Evolutionary conservation across 2,113 vertebrate species (phyloP).

Genomic region (Tragelaphus scriptus): DNA sequence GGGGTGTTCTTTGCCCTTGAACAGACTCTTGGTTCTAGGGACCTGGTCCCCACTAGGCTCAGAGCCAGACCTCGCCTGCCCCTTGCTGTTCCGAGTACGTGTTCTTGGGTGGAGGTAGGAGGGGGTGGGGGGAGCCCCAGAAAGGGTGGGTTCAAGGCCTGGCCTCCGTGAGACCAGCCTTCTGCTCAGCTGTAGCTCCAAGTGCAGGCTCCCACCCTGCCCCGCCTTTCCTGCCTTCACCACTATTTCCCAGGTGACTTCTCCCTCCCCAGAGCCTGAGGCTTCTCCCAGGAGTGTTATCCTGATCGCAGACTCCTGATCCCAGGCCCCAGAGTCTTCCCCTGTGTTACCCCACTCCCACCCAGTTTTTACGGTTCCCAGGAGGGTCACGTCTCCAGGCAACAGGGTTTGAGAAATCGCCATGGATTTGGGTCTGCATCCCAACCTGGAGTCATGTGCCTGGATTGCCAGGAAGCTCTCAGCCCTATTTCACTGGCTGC

Average conservation of each 20-base stretch:
- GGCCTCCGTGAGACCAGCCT: neutral
- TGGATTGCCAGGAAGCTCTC: neutral
- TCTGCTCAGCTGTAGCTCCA: neutral
- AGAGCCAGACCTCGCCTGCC: neutral
- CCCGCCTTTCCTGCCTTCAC: neutral
- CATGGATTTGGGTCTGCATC: neutral
- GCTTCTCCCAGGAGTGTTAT: neutral
- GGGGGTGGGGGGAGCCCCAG: neutral
- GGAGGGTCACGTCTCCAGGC: neutral
- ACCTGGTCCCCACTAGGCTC: neutral
- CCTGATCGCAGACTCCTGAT: neutral
- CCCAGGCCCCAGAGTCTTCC: neutral
- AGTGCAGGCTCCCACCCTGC: neutral
- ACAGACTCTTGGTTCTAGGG: neutral
- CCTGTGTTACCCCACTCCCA: neutral
- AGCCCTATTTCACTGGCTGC: no score
- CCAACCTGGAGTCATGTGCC: neutral
- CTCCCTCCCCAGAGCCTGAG: neutral
- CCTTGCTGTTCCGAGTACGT: neutral
- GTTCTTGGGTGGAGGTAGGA: neutral
- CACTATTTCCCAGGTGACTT: neutral
- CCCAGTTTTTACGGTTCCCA: neutral
- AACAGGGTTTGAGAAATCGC: neutral
- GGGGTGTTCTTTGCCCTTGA: neutral
- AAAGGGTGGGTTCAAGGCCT: neutral